Conservation (phyloP, 2,888 invertebrate species). For the Heliothis peltigera region DNA sequence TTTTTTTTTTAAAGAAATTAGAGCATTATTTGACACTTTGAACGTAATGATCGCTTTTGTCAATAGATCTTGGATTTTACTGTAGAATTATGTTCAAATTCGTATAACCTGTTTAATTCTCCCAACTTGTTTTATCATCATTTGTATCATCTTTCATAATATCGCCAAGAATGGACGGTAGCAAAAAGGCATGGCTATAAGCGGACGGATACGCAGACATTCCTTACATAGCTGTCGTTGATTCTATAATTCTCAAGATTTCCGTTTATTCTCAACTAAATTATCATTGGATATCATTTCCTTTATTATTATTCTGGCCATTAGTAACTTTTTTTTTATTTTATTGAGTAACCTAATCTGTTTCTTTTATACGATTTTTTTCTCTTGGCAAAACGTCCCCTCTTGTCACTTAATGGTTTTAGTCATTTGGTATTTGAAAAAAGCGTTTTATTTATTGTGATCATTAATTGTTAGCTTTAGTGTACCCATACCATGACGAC, state of each 20-base stretch:
- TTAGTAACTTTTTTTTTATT: slow-evolving; percentile 32
- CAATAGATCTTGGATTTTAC: neutral
- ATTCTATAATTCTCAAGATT: slow-evolving; percentile 17
- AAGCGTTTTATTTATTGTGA: neutral
- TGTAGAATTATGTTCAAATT: too few relatives aligned
- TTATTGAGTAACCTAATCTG: slow-evolving; percentile 1
- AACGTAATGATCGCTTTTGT: neutral
- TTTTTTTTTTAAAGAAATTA: neutral
- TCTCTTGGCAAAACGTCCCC: neutral
- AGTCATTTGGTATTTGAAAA: neutral
- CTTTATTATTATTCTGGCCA: slow-evolving; percentile 7
- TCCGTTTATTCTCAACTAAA: slow-evolving; percentile 14
- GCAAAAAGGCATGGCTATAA: slow-evolving; percentile 20
- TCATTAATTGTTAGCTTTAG: neutral
- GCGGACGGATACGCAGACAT: slow-evolving; percentile 41
- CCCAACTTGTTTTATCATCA: neutral
- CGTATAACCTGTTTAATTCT: neutral
- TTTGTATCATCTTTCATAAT: slow-evolving; percentile 2
- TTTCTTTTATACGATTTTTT: neutral
- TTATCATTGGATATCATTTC: slow-evolving; percentile 33
- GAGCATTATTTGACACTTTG: neutral
- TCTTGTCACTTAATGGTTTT: neutral
- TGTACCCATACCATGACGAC: neutral
- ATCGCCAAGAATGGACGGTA: slow-evolving; percentile 8
- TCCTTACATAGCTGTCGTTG: slow-evolving; percentile 25